These are phyloP conservation scores for Dendroctonus ponderosae DNA, from an alignment of 1,140 invertebrate genomes.

Conservation along the genomic window DNA sequence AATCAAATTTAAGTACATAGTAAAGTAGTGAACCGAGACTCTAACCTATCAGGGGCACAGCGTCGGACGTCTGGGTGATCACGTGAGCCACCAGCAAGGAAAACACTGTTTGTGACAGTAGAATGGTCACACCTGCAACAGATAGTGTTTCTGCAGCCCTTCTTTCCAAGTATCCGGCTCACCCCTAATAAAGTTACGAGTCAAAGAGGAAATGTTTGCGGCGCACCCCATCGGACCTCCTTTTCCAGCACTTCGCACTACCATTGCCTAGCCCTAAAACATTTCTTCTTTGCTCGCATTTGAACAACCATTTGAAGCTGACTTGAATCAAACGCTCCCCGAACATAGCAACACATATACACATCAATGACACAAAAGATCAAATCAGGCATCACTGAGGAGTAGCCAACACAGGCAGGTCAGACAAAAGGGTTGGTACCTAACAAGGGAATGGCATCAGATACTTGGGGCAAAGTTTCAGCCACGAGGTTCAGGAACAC, in stretches of 20 bases:
- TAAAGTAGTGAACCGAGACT: conserved; percentile 42
- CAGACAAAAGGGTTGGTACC: conserved; percentile 65
- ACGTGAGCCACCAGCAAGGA: conserved; percentile 95
- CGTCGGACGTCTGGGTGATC: conserved; percentile 96
- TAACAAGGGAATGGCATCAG: conserved; percentile 92
- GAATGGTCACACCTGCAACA: conserved; percentile 97
- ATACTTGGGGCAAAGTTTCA: conserved; percentile 93
- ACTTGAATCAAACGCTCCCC: conserved; percentile 34
- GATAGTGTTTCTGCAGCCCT: conserved; percentile 49
- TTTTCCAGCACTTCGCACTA: conserved; percentile 27
- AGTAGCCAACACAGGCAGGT: conserved; percentile 52
- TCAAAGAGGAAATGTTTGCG: conserved; percentile 51
- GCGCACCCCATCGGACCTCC: conserved; percentile 21
- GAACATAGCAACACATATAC: conserved; percentile 49
- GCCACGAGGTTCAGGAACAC: conserved; percentile 97
- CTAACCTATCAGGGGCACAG: conserved; percentile 95
- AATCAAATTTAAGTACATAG: conserved; percentile 38
- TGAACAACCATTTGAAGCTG: conserved; percentile 33
- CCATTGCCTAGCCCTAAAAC: conserved; percentile 41
- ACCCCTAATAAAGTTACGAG: conserved; percentile 37
- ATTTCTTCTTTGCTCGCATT: conserved; percentile 50
- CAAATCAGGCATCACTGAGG: conserved; percentile 50
- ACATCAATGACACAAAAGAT: conserved; percentile 42
- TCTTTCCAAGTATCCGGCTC: conserved; percentile 53
- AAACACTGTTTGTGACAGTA: conserved; percentile 99